Conservation (phyloP, 2,797 vertebrate genomes). For the Microctenopoma lineatum region DNA sequence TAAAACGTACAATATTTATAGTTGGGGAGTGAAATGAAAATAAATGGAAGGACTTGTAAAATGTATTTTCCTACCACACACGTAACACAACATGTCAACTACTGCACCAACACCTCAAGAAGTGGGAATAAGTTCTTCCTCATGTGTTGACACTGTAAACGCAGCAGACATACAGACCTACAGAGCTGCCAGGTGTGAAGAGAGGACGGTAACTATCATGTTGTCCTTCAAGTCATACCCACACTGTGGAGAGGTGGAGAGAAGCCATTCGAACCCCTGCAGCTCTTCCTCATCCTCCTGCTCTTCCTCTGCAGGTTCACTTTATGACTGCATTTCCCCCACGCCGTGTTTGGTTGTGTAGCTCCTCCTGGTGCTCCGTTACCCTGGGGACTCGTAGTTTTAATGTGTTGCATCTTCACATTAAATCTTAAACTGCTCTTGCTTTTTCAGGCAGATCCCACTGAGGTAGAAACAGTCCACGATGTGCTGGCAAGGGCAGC, state of each 20-base stretch:
- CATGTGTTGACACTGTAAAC: too few relatives aligned
- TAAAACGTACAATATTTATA: too few relatives aligned
- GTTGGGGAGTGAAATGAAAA: too few relatives aligned
- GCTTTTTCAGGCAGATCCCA: conserved; percentile 81
- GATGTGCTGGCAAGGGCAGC: conserved; percentile 88
- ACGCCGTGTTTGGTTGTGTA: conserved; percentile 6
- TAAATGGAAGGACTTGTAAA: too few relatives aligned
- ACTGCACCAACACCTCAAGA: too few relatives aligned
- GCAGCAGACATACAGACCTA: too few relatives aligned
- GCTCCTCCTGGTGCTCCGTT: conserved; percentile 28
- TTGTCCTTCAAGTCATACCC: conserved; percentile 13
- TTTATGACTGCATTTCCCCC: conserved; percentile 34
- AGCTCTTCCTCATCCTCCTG: conserved; percentile 2
- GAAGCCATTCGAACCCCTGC: conserved; percentile 23
- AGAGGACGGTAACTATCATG: conserved; percentile 4
- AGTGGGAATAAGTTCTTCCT: too few relatives aligned
- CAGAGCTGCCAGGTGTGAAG: not conserved
- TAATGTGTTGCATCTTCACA: conserved; percentile 43
- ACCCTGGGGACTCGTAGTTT: conserved; percentile 42
- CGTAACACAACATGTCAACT: too few relatives aligned
- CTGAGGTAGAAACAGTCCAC: conserved; percentile 82
- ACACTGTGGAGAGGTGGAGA: conserved; percentile 6
- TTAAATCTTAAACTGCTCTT: conserved; percentile 41
- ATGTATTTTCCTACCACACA: too few relatives aligned
- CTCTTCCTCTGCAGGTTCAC: conserved; percentile 20